Base-by-base conservation (phyloP, 2,113 vertebrate species). In the Burhinus oedicnemus region DNA sequence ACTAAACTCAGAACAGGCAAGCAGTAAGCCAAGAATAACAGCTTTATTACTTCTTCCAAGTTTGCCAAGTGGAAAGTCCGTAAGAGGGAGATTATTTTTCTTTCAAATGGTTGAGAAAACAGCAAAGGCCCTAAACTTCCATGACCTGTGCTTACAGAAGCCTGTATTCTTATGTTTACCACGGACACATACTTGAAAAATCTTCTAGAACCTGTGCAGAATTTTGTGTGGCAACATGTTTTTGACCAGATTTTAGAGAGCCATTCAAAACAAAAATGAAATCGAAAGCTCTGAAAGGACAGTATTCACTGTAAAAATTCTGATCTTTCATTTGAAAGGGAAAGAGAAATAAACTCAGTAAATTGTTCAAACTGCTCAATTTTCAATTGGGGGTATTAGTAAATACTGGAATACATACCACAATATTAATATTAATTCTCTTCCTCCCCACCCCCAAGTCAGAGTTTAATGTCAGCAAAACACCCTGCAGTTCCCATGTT, bases 51-150 rank as follows among this genome's bases (percentile, higher is more conserved):
- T 68, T 81, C 91, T 88, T 75, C 86, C 79, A 96, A 77, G 32
- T 58, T 74, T 93, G 84, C 93, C 87, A 95, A 95, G 65, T 87
- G 89, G 81, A 82, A 97, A 93, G 70, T n/a, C 89, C 2, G 0
- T 68, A 92, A 91, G 84, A 94, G 81, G 38, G 9, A 91, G 89
- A 79, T 89, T 87, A 84, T 92, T 96, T 95, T 95, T 92, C 93
- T 96, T 97, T 61, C 61, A 76, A 97, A 96, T 74, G 70, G 70
- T 14, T 95, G 80, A 93, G 82, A 90, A 96, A 93, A 94, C 74
- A 91, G 78, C 58, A 38, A 66, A 94, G 45, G 20, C 42, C 8
- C 51, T 91, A 54, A 94, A 83, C 74, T 95, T 76, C 29, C 18
- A 80, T 9, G 52, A 87, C 49, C 64, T 44, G 61, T 72, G 61